These are phyloP conservation scores for Chaitophorus viminalis DNA, from an alignment of 2,888 invertebrate genomes.

Conservation along the genomic window DNA sequence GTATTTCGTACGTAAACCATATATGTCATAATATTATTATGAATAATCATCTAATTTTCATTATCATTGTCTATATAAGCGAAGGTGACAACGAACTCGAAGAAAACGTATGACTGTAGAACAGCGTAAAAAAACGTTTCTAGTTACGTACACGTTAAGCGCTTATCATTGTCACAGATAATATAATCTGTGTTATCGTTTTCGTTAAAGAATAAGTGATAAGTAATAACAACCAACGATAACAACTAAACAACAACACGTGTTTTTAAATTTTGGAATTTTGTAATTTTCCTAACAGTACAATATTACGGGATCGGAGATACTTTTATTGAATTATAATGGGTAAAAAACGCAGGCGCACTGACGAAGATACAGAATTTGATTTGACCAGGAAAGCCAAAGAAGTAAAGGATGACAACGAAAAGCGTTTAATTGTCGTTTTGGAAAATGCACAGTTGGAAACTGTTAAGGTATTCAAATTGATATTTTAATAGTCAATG, in stretches of 20 bases:
- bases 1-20: too few species aligned
- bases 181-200: too few species aligned
- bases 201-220: too few species aligned
- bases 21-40: too few species aligned
- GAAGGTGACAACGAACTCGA: not conserved
- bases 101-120: not conserved
- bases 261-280: not conserved
- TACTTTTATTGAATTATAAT: slow-evolving; percentile 2
- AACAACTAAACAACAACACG: slow-evolving; percentile 10
- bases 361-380: slow-evolving; percentile 63
- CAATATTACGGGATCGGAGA: not conserved
- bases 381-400: slow-evolving; percentile 60
- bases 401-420: slow-evolving; percentile 66
- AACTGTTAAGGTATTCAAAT: slow-evolving; percentile 84
- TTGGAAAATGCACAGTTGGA: slow-evolving; percentile 95
- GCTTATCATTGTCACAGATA: too few species aligned
- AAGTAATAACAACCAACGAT: not conserved
- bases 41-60: slow-evolving; percentile 41
- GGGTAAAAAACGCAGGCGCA: slow-evolving; percentile 62
- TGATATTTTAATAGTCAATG: not conserved
- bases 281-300: not conserved
- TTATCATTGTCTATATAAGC: slow-evolving; percentile 44
- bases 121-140: too few species aligned
- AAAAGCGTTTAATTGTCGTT: slow-evolving; percentile 91
- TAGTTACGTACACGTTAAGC: too few species aligned